Conservation (phyloP, 2,797 vertebrate genomes). For the Podarcis lilfordi region DNA sequence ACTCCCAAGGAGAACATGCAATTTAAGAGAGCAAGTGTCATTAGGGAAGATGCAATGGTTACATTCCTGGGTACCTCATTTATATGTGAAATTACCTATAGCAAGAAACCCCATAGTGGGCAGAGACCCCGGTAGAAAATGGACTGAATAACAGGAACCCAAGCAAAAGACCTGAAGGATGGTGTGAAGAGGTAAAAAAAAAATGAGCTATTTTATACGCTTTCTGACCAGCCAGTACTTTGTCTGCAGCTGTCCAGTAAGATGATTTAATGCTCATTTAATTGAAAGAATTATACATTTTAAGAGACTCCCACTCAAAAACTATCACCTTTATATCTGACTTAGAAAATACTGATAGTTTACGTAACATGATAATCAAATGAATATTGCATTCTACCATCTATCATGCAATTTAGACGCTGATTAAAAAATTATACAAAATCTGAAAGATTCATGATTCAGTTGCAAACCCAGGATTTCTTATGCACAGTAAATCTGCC, state of each 20-base stretch:
- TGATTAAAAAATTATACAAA: conserved; percentile 62
- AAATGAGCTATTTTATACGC: accelerated
- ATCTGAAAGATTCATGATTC: conserved; percentile 56
- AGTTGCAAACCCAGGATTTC: conserved; percentile 32
- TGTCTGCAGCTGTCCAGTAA: conserved; percentile 42
- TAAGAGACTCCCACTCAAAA: conserved; percentile 51
- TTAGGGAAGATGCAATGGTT: not conserved
- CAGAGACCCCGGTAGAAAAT: too few relatives aligned
- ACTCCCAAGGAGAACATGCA: not conserved
- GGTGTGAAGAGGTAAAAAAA: not conserved
- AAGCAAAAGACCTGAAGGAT: not conserved
- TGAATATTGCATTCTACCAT: conserved; percentile 52
- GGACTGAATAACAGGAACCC: not conserved
- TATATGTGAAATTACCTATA: too few relatives aligned
- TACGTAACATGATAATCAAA: conserved; percentile 17
- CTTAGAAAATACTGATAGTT: conserved; percentile 59
- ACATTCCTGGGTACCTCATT: too few relatives aligned
- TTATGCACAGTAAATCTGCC: conserved; percentile 52
- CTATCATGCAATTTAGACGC: conserved; percentile 55
- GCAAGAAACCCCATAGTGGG: too few relatives aligned
- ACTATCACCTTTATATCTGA: conserved; percentile 39
- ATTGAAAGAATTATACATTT: conserved; percentile 48
- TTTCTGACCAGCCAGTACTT: conserved; percentile 29
- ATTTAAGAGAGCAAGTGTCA: not conserved
- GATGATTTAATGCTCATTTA: conserved; percentile 41